Base-by-base conservation (phyloP, 2,888 invertebrate species). In the Sycophila texana region DNA sequence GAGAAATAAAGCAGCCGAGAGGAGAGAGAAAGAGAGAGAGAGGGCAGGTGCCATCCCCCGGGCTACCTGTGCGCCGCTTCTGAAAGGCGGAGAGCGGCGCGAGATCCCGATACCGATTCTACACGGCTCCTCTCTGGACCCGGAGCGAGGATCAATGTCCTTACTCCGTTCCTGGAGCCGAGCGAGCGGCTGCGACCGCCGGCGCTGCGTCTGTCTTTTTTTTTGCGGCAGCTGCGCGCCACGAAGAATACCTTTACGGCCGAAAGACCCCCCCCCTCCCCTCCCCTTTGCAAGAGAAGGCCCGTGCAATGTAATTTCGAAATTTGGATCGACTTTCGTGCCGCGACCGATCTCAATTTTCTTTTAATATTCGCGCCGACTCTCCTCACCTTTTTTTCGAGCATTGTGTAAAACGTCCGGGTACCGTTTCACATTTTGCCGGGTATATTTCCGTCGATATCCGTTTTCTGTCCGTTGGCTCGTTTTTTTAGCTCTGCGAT, bases 11-110 rank as follows among this genome's bases (percentile, higher is more conserved):
- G 39, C 39, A 39, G 39, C 39, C 39, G 39, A 39, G 39, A 39
- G 10, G 39, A 5, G 39, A 39, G 39, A 39, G 39, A 39, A 4
- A 7, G 39, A 39, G 70, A 72, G 72, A 81, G 73, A 83, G 26
- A 26, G 26, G 82, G 83, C 84, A 84, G 83, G 83, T 83, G 84
- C 80, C 74, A 81, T 82, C 71, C 82, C 75, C 77, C 39, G 61
- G 78, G 80, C 76, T 82, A 80, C 79, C 82, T 65, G 80, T 51
- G 4, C 47, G 39, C 13, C 20, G 18, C 57, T 18, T 49, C 66
- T n/a, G 55, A 18, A 57, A 55, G 49, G 7, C 20, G 51, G 51
- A n/a, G 57, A 61, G 70, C 30, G 47, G 68, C 7, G 66, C n/a
- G 63, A 60, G 70, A 76, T 77, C 79, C 57, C 51, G 71, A 77